Conservation (phyloP, 2,113 vertebrate genomes). For the Colossoma macropomum region DNA sequence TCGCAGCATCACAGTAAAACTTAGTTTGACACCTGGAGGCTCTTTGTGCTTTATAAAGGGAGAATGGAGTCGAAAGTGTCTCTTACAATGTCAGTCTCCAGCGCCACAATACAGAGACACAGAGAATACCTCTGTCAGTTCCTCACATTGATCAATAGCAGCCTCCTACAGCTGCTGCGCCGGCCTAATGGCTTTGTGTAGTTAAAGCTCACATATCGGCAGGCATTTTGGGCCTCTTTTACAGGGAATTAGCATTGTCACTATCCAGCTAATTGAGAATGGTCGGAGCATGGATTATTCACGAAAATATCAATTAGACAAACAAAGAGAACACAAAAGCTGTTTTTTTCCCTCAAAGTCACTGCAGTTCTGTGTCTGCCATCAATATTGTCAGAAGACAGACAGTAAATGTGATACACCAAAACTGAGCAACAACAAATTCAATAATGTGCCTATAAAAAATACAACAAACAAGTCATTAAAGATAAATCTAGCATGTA, state of each 20-base stretch:
- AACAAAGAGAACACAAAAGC: constrained; percentile 50
- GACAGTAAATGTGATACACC: not conserved
- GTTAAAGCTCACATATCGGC: constrained; percentile 64
- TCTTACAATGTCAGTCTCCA: constrained; percentile 55
- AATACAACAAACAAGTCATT: too few species aligned
- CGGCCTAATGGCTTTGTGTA: constrained; percentile 62
- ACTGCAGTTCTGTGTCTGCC: not conserved
- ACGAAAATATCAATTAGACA: constrained; percentile 58
- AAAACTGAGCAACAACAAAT: not conserved
- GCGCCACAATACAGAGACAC: constrained; percentile 41
- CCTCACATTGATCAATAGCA: constrained; percentile 60
- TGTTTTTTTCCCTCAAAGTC: constrained; percentile 24
- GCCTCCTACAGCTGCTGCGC: constrained; percentile 40
- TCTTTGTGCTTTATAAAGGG: constrained; percentile 48
- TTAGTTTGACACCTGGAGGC: constrained; percentile 28
- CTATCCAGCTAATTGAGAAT: constrained; percentile 61
- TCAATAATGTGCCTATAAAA: not conserved
- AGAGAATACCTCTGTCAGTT: constrained; percentile 58
- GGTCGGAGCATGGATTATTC: constrained; percentile 61
- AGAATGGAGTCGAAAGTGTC: constrained; percentile 55
- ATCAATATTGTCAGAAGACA: not conserved
- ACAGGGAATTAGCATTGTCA: constrained; percentile 69
- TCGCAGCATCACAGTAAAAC: constrained; percentile 31
- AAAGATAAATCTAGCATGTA: too few species aligned
- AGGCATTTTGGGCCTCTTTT: constrained; percentile 68